A percentile compares a stretch with the other conserved stretches of the same genome.
Evolutionary conservation across 30 jellyfish, hydroid and myxozoan species (phyloP).

Genomic region (Clytia hemisphaerica): DNA sequence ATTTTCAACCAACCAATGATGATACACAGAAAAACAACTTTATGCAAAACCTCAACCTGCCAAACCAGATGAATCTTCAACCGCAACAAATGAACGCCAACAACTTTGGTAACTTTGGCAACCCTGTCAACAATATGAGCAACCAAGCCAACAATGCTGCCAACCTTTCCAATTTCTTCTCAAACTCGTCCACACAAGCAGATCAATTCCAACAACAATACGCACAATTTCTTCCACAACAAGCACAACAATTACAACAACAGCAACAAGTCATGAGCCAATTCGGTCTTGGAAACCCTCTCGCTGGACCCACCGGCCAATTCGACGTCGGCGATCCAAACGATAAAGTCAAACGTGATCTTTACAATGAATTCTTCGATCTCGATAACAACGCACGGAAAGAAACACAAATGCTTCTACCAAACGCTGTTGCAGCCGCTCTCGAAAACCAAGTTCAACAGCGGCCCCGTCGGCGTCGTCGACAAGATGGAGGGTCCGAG

Average conservation of each 20-base stretch:
- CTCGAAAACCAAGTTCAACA: not conserved
- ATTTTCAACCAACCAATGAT: too few species aligned
- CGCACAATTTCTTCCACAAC: not conserved
- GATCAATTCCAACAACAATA: not conserved
- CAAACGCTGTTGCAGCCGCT: conserved; percentile 10
- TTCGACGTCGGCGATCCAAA: conserved; percentile 7
- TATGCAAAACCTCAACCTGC: conserved; percentile 17
- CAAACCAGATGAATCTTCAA: conserved; percentile 23
- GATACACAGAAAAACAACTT: too few species aligned
- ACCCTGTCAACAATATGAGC: not conserved
- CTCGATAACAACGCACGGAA: conserved; percentile 55
- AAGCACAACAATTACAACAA: too few species aligned
- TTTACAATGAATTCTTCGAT: conserved; percentile 84
- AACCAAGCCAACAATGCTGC: not conserved
- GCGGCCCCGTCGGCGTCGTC: not conserved
- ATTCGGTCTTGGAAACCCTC: too few species aligned
- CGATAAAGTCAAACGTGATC: conserved; percentile 71
- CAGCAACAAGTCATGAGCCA: too few species aligned
- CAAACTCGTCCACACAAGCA: not conserved
- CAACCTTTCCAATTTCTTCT: conserved; percentile 3
- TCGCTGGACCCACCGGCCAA: not conserved
- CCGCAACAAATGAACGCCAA: not conserved
- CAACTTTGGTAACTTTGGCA: not conserved
- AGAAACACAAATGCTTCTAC: not conserved
- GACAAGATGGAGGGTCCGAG: conserved; percentile 4